These are phyloP conservation scores for Odontothrips loti DNA, from an alignment of 2,888 invertebrate genomes.

Conservation along the genomic window DNA sequence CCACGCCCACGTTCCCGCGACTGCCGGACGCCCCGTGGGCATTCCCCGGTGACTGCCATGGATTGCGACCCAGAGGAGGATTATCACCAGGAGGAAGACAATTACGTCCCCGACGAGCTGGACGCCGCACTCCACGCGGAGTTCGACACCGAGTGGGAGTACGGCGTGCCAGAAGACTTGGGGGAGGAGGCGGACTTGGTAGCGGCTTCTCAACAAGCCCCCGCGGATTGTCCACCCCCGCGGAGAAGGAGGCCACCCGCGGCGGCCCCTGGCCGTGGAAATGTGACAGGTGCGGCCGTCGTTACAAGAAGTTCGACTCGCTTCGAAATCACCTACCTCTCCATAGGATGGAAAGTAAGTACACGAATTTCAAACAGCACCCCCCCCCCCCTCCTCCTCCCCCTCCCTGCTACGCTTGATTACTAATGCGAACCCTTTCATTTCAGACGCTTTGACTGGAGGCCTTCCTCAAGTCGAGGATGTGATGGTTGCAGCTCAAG, in stretches of 20 bases:
- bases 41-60: no score
- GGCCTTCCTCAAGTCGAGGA: neutral
- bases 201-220: neutral
- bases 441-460: neutral
- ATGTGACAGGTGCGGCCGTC: neutral
- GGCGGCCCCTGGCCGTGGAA: neutral
- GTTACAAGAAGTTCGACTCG: neutral
- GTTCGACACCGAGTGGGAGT: neutral
- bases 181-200: neutral
- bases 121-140: neutral
- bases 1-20: no score
- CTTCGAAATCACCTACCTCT: neutral
- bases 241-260: neutral
- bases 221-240: no score
- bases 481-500: neutral
- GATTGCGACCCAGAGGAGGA: no score
- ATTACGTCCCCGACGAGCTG: neutral
- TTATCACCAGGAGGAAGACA: no score
- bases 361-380: neutral
- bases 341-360: neutral
- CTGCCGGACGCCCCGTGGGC: no score
- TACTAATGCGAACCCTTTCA: neutral
- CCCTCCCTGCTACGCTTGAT: no score
- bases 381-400: no score
- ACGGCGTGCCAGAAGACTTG: neutral